phyloP scores from a whole-genome alignment of 2,888 invertebrate species.

The Caenorhabditis panamensis region DNA sequence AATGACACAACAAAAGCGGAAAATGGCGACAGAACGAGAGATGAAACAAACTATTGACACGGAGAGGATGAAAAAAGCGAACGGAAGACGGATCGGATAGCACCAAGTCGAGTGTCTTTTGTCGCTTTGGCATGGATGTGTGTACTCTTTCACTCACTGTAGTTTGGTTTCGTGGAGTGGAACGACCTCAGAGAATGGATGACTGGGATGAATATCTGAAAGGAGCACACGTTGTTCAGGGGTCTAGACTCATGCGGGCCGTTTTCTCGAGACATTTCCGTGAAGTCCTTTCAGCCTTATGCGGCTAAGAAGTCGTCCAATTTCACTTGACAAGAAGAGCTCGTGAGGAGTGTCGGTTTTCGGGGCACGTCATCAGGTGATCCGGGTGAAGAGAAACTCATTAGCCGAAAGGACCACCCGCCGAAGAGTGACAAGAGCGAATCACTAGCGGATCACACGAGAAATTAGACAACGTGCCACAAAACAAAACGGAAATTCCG shows the following conservation, averaged over 20 bases:
- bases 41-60: constrained; percentile 15
- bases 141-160: constrained; percentile 6
- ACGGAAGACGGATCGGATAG: constrained; percentile 32
- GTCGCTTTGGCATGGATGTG: constrained; percentile 7
- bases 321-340: constrained; percentile 39
- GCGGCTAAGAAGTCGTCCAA: constrained; percentile 22
- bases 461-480: constrained; percentile 30
- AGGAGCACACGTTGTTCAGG: not conserved
- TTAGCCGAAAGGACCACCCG: constrained; percentile 40
- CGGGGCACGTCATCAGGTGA: constrained; percentile 33
- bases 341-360: constrained; percentile 36
- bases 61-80: constrained; percentile 24
- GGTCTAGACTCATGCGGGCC: constrained; percentile 22
- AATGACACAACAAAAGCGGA: too few relatives aligned
- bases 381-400: constrained; percentile 22
- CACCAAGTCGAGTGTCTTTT: constrained; percentile 6
- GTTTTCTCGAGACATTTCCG: not conserved
- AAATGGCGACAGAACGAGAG: constrained; percentile 6
- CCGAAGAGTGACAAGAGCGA: constrained; percentile 25
- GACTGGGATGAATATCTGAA: too few relatives aligned
- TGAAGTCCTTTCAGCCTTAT: constrained; percentile 9
- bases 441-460: constrained; percentile 14
- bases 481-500: constrained; percentile 1
- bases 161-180: constrained; percentile 11
- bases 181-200: too few relatives aligned